Evolutionary conservation across 2,113 vertebrate genomes (phyloP).

Genomic region (Catagonus wagneri): DNA sequence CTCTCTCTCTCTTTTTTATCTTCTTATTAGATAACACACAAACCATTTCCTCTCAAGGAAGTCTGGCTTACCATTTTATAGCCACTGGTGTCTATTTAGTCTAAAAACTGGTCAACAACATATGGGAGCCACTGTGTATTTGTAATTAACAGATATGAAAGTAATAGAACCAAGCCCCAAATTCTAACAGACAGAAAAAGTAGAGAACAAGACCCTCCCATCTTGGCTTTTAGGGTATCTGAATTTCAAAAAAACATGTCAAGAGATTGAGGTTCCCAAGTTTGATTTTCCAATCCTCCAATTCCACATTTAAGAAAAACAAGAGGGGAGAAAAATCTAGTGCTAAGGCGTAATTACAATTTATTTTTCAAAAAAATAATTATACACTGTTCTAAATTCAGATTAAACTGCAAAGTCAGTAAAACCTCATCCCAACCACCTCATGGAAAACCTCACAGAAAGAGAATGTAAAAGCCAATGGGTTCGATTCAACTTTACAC

Average conservation of each 20-base stretch:
- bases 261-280: neutral
- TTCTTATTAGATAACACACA: slow-evolving; percentile 35
- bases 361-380: slow-evolving; percentile 14
- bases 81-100: neutral
- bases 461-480: neutral
- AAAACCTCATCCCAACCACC: neutral
- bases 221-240: neutral
- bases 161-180: neutral
- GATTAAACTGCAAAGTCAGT: neutral
- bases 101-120: neutral
- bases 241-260: neutral
- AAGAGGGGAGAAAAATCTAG: neutral
- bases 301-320: neutral
- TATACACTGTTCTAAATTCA: neutral
- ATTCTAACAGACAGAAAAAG: neutral
- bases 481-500: neutral
- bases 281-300: neutral
- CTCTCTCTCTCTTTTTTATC: neutral
- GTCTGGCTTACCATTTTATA: neutral
- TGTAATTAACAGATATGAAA: slow-evolving; percentile 51
- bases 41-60: slow-evolving; percentile 18
- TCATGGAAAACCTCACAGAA: neutral
- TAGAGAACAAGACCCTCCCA: neutral
- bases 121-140: neutral
- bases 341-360: neutral